Conservation (phyloP, 2,888 invertebrate genomes). For the Eugnorisma glareosa region DNA sequence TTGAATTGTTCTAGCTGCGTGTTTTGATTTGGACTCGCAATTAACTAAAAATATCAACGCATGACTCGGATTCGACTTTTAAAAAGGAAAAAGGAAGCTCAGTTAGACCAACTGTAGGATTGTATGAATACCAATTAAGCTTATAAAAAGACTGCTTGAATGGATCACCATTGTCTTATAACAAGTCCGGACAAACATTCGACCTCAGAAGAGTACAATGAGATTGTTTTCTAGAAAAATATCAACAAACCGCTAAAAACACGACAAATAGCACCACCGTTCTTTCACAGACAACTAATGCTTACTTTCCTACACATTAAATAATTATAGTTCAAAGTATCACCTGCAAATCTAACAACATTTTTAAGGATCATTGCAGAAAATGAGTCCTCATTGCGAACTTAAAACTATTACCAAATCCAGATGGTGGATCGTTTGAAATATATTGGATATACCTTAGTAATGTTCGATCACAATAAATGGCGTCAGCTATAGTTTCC, state of each 20-base stretch:
- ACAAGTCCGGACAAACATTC: background rate
- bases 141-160: background rate
- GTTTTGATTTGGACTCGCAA: conserved; percentile 31
- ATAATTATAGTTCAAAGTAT: background rate
- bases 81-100: no score
- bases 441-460: background rate
- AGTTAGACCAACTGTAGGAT: background rate
- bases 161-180: background rate
- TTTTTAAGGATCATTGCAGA: background rate
- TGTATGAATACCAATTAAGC: background rate
- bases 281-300: no score
- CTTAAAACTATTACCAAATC: background rate
- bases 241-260: background rate
- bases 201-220: background rate
- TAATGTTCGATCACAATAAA: background rate
- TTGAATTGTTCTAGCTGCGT: conserved; percentile 53
- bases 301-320: background rate
- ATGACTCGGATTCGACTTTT: background rate
- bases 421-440: background rate
- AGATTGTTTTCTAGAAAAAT: background rate
- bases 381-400: background rate
- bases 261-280: background rate
- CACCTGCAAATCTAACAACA: background rate
- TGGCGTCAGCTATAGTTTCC: background rate
- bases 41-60: conserved; percentile 20